Base-by-base conservation (phyloP, 1,140 invertebrate genomes). In the Pseudomyrmex flavicornis region DNA sequence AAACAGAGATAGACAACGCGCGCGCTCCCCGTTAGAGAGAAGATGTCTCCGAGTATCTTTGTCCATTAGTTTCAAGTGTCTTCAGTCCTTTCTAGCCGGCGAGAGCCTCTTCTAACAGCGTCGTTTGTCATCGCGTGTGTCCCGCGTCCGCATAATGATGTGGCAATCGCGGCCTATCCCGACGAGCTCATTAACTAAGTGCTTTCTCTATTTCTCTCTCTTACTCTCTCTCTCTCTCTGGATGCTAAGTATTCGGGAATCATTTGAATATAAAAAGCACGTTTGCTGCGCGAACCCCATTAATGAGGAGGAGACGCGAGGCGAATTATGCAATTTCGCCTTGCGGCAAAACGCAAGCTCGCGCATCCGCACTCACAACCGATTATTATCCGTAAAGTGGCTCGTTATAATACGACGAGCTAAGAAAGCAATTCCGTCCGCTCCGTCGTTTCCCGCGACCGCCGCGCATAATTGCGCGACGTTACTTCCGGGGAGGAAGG, bases 181-280 rank as follows among this genome's bases (percentile, higher is more conserved):
- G 44, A 72, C 68, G 26, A 80, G 56, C 66, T 80, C 54, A 80
- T 80, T 59, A 79, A 79, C 65, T 48, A 58, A 79, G 44, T 59
- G 20, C 48, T 59, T 54, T 72, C 12, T 35, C 5, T 35, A 35
- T 35, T 35, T 35, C 5, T 35, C 4, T 35, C 35, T 35, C 35
- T 35, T 5, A 5, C 35, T 35, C 35, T 35, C 35, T 35, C 35
- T 35, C 35, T 35, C 4, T 35, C 17, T 17, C 17, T 7, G 15
- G 7, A 9, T 12, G 20, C 54, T n/a, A 80, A 80, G 70, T 70
- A 80, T 80, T 69, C 66, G 52, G 5, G 3, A 20, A 22, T 12
- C 22, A 70, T 70, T 70, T 44, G 76, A 77, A 77, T 68, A 77
- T 13, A 80, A 72, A 80, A 66, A 65, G 44, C 54, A 5, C 50